Evolutionary conservation across 2,113 vertebrate species (phyloP).

Genomic region (Calidris pygmaea): DNA sequence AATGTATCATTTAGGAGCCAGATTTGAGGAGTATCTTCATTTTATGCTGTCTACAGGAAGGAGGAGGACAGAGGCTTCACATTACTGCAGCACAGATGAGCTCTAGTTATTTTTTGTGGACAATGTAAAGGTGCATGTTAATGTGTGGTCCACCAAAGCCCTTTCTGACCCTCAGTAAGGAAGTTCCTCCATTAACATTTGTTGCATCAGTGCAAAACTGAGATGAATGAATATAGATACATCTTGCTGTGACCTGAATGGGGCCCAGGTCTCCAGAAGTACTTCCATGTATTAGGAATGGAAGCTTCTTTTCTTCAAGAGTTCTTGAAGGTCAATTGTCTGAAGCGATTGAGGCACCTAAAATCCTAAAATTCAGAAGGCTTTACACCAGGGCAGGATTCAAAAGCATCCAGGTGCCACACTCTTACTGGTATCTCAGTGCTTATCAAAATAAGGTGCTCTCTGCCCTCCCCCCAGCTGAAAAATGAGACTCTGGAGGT

Average conservation of each 20-base stretch:
- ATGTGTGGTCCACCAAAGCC: background rate
- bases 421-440: background rate
- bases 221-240: background rate
- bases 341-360: background rate
- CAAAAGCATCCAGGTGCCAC: background rate
- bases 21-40: slow-evolving; percentile 22
- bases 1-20: background rate
- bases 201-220: background rate
- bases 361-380: background rate
- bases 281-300: background rate
- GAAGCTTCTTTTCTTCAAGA: background rate
- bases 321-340: background rate
- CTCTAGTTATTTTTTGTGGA: background rate
- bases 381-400: background rate
- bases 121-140: background rate
- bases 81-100: background rate
- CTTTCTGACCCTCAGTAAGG: background rate
- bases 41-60: background rate
- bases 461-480: background rate
- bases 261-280: background rate
- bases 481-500: background rate
- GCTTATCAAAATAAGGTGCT: background rate
- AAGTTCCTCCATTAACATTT: background rate
- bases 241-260: background rate
- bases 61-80: background rate